Base-by-base conservation (phyloP, 2,113 vertebrate genomes). In the Tragelaphus imberbis region DNA sequence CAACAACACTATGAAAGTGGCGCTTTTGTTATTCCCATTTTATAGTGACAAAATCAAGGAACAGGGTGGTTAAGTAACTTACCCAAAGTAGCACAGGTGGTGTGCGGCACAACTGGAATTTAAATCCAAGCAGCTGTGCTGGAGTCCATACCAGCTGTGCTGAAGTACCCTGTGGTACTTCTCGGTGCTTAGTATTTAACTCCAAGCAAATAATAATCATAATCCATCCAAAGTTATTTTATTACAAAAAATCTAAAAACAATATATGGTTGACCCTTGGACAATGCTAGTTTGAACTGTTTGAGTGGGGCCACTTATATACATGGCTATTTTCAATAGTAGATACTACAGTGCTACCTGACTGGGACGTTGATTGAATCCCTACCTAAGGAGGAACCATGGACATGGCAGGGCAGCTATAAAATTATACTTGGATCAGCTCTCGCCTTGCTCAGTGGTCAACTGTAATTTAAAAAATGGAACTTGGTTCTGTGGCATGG, bases 61-160 rank as follows among this genome's bases (percentile, higher is more conserved):
- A 21, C 6, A 14, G 91, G 19, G 19, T 3, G 5, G 53, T 23
- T 88, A 12, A 47, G 27, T n/a, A 44, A 77, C 49, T 71, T 10
- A 56, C 21, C 68, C 7, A 36, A 0, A 0, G 1, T 9, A n/a
- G 51, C 51, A 3, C 44, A 87, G 88, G 17, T 3, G 1, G 7
- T 13, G 47, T 87, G 58, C 12, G 44, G 47, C 27, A 63, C 40
- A 49, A 55, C 15, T 84, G 44, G 47, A 59, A 33, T 68, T 80
- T 25, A 65, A 84, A 47, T 15, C 51, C 40, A 15, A 30, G 13
- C 16, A 33, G 4, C 55, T 75, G 14, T 36, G n/a, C 30, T n/a
- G 4, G 47, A 25, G 21, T 79, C 30, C 55, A 6, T 11, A 3
- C 55, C n/a, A 11, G n/a, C n/a, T n/a, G n/a, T n/a, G n/a, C n/a